Percentiles rank a stretch among this genome's conserved stretches.
Conservation (phyloP, 2,113 vertebrate species). For the Cinclus cinclus region DNA sequence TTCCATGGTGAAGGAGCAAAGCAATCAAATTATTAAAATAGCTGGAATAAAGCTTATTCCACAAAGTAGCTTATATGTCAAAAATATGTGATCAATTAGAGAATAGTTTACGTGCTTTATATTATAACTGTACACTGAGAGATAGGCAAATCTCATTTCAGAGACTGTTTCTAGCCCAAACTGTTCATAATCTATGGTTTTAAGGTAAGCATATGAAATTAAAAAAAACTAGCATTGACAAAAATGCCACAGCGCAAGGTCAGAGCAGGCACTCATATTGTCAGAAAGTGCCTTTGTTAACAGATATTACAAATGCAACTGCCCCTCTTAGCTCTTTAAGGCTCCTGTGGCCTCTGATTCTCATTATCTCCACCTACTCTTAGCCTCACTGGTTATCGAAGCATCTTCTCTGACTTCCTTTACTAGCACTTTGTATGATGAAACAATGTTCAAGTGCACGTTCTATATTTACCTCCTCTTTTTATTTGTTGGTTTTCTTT, state of each 20-base stretch:
- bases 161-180: background rate
- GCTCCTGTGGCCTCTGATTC: background rate
- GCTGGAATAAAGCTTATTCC: background rate
- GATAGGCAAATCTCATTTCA: background rate
- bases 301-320: background rate
- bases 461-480: background rate
- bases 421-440: background rate
- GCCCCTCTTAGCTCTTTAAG: background rate
- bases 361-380: background rate
- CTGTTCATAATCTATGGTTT: background rate
- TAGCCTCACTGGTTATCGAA: background rate
- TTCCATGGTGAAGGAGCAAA: background rate
- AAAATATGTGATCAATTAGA: background rate
- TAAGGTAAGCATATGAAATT: background rate
- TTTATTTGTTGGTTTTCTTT: background rate
- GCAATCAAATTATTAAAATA: background rate
- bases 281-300: background rate
- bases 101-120: background rate
- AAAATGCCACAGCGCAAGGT: background rate
- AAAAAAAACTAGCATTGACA: background rate
- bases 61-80: background rate
- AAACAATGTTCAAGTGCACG: accelerated
- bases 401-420: background rate
- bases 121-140: background rate
- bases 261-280: background rate